Base-by-base conservation (phyloP, 2,113 vertebrate species). In the Salvelinus namaycush region DNA sequence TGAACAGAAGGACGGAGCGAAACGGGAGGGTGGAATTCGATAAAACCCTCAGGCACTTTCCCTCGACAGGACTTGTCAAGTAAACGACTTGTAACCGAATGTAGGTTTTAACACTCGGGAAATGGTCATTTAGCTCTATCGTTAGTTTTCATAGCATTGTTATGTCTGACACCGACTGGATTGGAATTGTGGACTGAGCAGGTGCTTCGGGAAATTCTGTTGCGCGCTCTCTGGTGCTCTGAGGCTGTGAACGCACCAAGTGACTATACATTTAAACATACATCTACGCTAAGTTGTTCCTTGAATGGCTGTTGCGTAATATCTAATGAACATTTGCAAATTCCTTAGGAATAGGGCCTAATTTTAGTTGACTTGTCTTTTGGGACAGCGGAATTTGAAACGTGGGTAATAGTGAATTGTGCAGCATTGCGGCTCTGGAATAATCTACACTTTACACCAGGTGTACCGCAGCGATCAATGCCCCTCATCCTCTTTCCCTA, bases 121-220 rank as follows among this genome's bases (percentile, higher is more conserved):
- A 77, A 48, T n/a, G 66, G 69, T 48, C 69, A 51, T 26, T 48
- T n/a, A 8, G 51, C 51, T 18, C 65, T 60, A 51, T 70, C 73
- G n/a, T 48, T 65, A 14, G 14, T 34, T 64, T 29, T 73, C 74
- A 72, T 67, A 0, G 83, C 76, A 70, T 75, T 20, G 26, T 44
- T 3, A 44, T 44, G 70, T 85, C 49, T 2, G 51, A 14, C 2
- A 75, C 16, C 51, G 51, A 54, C 12, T 18, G 51, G 51, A 18
- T 54, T 54, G 51, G 51, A 54, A 54, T 14, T 5, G 51, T 54
- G 51, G 51, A 54, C 60, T 60, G 86, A 87, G 85, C 90, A 91
- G 90, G 90, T 90, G 90, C 68, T 29, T 70, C 64, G 66, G 48
- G 39, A 13, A 20, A 48, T 22, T 18, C 69, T 24, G 76, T 73